These are phyloP conservation scores for Arctopsyche grandis DNA, from an alignment of 1,140 invertebrate species.

Conservation along the genomic window DNA sequence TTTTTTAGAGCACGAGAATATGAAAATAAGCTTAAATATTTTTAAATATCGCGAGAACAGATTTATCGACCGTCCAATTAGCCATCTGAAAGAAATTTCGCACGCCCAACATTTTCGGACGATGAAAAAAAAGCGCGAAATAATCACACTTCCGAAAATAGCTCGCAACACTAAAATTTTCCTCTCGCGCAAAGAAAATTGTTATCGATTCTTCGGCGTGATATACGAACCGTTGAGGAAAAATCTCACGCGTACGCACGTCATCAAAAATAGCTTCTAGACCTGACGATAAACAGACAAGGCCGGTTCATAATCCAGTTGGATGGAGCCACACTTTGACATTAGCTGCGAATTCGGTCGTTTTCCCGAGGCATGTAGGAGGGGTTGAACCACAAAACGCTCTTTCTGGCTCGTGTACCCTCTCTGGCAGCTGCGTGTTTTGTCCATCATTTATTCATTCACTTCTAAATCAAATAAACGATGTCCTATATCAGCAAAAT, in stretches of 20 bases:
- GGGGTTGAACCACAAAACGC: slow-evolving; percentile 19
- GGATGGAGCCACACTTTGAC: not conserved
- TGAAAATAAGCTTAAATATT: too few species aligned
- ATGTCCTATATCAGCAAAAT: slow-evolving; percentile 12
- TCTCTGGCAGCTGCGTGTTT: slow-evolving; percentile 7
- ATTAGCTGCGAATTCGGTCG: not conserved
- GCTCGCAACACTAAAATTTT: not conserved
- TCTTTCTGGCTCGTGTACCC: slow-evolving; percentile 15
- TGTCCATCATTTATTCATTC: slow-evolving; percentile 32
- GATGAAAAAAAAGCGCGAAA: not conserved
- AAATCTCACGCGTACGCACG: too few species aligned
- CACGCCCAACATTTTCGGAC: not conserved
- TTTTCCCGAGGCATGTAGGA: not conserved
- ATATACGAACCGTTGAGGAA: not conserved
- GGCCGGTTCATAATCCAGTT: not conserved
- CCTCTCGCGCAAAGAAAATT: not conserved
- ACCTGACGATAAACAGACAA: not conserved
- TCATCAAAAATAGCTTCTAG: not conserved
- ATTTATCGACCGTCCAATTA: not conserved
- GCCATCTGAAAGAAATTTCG: not conserved
- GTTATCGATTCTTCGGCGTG: not conserved
- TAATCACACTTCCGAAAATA: not conserved
- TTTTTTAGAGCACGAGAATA: too few species aligned
- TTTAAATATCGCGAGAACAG: not conserved
- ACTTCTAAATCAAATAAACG: slow-evolving; percentile 29